Conservation (phyloP, 1,140 invertebrate species). For the Ostrea edulis region DNA sequence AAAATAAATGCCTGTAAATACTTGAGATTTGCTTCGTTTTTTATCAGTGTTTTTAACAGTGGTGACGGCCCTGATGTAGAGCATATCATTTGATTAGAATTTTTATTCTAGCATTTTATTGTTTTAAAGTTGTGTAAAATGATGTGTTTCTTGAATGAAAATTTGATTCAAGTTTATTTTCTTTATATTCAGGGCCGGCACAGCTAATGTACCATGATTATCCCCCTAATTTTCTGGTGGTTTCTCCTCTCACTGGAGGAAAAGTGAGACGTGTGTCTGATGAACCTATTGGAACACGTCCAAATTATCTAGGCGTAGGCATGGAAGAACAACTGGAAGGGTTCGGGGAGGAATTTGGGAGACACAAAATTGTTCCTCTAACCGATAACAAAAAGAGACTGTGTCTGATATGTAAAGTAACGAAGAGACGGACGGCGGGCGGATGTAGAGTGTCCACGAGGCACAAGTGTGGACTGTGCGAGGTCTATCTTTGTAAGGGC, state of each 20-base stretch:
- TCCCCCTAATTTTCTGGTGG: constrained; percentile 4
- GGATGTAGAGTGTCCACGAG: constrained; percentile 7
- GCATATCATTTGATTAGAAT: background rate
- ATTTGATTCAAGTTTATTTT: background rate
- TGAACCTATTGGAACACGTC: constrained; percentile 9
- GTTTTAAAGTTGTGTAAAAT: background rate
- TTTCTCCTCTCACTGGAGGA: background rate
- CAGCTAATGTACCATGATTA: background rate
- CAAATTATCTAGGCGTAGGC: constrained; percentile 7
- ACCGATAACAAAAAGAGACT: constrained; percentile 4
- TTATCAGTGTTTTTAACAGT: background rate
- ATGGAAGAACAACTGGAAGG: background rate
- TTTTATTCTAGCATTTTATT: background rate
- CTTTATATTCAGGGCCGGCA: constrained; percentile 17
- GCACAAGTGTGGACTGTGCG: constrained; percentile 18
- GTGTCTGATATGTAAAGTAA: constrained; percentile 1
- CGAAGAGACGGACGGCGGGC: background rate
- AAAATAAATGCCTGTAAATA: too few relatives aligned
- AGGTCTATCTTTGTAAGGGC: constrained; percentile 10
- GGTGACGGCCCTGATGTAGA: background rate
- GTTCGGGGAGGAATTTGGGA: background rate
- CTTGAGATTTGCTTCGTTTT: too few relatives aligned
- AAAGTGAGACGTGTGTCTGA: background rate
- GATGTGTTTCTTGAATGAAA: background rate
- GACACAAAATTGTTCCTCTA: background rate